Evolutionary conservation across 2,113 vertebrate species (phyloP).

Genomic region (Mungos mungo): DNA sequence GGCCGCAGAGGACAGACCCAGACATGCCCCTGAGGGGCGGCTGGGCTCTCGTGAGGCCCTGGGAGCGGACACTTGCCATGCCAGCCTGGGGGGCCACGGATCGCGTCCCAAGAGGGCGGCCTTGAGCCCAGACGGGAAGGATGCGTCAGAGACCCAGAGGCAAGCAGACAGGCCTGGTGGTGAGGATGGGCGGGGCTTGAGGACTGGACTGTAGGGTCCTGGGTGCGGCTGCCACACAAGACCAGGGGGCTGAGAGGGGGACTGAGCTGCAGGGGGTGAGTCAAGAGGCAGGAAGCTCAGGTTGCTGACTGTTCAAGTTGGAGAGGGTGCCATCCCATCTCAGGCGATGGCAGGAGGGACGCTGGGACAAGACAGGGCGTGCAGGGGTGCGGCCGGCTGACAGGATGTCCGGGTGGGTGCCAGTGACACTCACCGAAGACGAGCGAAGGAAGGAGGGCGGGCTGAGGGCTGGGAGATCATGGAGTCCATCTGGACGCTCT

Average conservation of each 20-base stretch:
- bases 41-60: neutral
- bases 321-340: neutral
- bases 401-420: too few relatives aligned
- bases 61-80: neutral
- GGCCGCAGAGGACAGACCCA: neutral
- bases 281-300: neutral
- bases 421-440: neutral
- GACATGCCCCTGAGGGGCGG: neutral
- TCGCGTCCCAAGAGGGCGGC: neutral
- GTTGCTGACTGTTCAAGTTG: neutral
- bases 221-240: neutral
- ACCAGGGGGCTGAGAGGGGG: too few relatives aligned
- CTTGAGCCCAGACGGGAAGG: neutral
- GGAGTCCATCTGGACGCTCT: neutral
- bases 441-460: neutral
- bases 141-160: neutral
- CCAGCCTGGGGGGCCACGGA: neutral
- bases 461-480: neutral
- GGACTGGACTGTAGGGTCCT: neutral
- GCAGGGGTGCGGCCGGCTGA: neutral
- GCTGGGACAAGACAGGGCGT: neutral
- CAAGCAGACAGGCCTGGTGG: neutral
- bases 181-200: rapidly evolving
- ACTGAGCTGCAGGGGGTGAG: neutral
- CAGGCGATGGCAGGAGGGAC: neutral